Conservation (phyloP, 2,113 vertebrate species). For the Planiliza haematocheilus region DNA sequence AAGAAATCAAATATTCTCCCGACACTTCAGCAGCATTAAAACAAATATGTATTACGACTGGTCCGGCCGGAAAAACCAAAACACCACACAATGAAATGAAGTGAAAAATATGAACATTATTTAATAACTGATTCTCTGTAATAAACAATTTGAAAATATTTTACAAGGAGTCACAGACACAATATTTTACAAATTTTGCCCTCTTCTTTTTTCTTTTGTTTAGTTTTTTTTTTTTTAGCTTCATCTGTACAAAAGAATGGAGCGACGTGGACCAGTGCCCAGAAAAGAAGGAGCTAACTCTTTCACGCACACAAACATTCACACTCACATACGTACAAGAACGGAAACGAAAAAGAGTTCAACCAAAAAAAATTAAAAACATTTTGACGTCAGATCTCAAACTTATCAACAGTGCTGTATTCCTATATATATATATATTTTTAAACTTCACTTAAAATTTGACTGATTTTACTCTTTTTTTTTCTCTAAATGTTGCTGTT, state of each 20-base stretch:
- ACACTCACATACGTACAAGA: slow-evolving; percentile 68
- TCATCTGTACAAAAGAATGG: slow-evolving; percentile 95
- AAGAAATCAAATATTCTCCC: too few relatives aligned
- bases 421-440: slow-evolving; percentile 74
- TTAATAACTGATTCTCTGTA: slow-evolving; percentile 99
- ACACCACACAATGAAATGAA: slow-evolving; percentile 85
- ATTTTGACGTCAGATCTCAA: slow-evolving; percentile 82
- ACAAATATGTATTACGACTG: too few relatives aligned
- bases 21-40: too few relatives aligned
- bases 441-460: slow-evolving; percentile 79
- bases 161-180: slow-evolving; percentile 99
- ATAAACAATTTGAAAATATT: slow-evolving; percentile 99
- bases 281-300: slow-evolving; percentile 81
- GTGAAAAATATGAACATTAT: slow-evolving; percentile 99
- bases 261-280: slow-evolving; percentile 82
- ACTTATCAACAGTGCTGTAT: slow-evolving; percentile 83
- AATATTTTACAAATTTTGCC: slow-evolving; percentile 98
- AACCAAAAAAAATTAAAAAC: slow-evolving; percentile 51
- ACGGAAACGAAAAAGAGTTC: slow-evolving; percentile 52
- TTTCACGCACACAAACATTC: slow-evolving; percentile 74
- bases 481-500: slow-evolving; percentile 74
- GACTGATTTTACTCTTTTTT: slow-evolving; percentile 74
- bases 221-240: slow-evolving; percentile 83
- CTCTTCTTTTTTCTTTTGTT: slow-evolving; percentile 84
- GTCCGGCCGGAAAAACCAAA: slow-evolving; percentile 54